phyloP scores from a whole-genome alignment of 2,797 vertebrate genomes.

The Artibeus jamaicensis region DNA sequence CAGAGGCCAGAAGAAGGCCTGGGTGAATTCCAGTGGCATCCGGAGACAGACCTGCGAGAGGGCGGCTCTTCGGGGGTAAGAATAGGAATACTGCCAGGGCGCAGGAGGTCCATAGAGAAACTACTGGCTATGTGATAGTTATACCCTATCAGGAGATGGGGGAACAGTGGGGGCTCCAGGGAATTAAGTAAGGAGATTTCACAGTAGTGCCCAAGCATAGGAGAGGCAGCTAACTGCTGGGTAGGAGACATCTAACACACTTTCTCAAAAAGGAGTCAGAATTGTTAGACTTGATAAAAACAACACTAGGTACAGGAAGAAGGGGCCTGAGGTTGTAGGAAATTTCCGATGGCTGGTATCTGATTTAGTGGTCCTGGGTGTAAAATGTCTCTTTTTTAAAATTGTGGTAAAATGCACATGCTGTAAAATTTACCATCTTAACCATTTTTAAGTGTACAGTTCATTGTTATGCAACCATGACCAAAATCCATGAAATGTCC shows the following conservation, averaged over 20 bases:
- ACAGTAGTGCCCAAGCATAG: background rate
- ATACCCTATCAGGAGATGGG: background rate
- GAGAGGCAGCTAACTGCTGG: background rate
- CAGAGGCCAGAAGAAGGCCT: background rate
- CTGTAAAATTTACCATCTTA: background rate
- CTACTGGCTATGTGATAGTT: background rate
- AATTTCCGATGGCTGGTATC: background rate
- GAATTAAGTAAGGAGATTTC: background rate
- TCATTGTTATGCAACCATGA: background rate
- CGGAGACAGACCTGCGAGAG: background rate
- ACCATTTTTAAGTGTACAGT: background rate
- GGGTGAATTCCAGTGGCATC: no score
- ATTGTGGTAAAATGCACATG: background rate
- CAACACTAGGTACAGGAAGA: background rate
- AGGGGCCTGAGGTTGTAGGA: background rate
- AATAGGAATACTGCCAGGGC: background rate
- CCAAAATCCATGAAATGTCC: background rate
- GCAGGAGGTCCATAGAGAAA: background rate
- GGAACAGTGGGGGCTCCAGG: background rate
- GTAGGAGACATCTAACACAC: background rate
- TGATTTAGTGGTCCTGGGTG: background rate
- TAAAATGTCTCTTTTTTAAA: background rate
- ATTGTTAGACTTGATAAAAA: background rate
- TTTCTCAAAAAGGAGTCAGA: background rate
- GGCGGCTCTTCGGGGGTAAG: background rate